Base-by-base conservation (phyloP, 2,113 vertebrate species). In the Pica pica region DNA sequence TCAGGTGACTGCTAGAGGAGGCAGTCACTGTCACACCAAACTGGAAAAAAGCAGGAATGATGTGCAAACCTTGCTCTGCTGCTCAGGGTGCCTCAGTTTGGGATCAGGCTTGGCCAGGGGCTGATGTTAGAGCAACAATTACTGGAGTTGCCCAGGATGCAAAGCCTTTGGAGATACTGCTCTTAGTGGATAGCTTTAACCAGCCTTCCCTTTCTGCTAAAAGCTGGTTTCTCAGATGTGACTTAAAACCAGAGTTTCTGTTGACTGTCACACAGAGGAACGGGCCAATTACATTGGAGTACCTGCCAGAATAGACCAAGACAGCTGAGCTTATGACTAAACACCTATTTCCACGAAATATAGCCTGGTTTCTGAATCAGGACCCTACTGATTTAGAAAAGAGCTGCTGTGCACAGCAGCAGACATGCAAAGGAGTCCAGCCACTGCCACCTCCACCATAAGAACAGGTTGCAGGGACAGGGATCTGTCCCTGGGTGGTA, bases 401-500 rank as follows among this genome's bases (percentile, higher is more conserved):
- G 24, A 60, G 26, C 17, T 14, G 17, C 46, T 42, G 26, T 63
- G 35, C 26, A 17, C 14, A 23, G 56, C 41, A 64, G 22, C 3
- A 2, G 37, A 41, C 0, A 0, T 17, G 30, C 39, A 52, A 37
- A 82, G 18, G 30, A 57, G 47, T 21, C 42, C 56, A 63, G 31
- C 7, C 42, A 35, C 57, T 59, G 28, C 26, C 35, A 52, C 20
- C 26, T 47, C 52, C 21, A 28, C 47, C 19, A 4, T 27, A 63
- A 65, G 9, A 83, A 37, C 26, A 76, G 21, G n/a, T 61, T 80
- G 7, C 39, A 64, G 67, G 13, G 23, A 57, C 57, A n/a, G 33
- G 5, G 10, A 0, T 55, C 55, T 71, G 33, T 9, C 33, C 47
- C 41, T 52, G 50, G 15, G 21, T 13, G 19, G 6, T 7, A 47